Evolutionary conservation across 1,140 invertebrate species (phyloP).

Genomic region (Sinella curviseta): DNA sequence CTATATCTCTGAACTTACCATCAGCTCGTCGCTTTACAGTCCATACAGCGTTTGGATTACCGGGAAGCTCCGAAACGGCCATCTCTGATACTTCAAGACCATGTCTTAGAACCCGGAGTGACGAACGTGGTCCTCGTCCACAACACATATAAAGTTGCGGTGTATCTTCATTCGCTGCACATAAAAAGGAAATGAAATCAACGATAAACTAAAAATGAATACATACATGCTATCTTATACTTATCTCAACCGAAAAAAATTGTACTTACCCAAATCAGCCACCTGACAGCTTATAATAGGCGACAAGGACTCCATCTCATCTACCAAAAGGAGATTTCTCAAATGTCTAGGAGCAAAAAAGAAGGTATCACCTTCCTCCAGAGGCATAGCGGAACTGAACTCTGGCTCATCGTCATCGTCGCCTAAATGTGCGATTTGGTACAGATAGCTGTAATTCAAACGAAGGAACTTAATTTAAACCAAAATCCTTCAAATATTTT

Average conservation of each 20-base stretch:
- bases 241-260: neutral
- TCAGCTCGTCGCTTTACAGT: slow-evolving; percentile 94
- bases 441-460: slow-evolving; percentile 75
- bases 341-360: slow-evolving; percentile 94
- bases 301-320: slow-evolving; percentile 95
- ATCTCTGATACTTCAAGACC: slow-evolving; percentile 98
- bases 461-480: neutral
- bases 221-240: neutral
- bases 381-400: slow-evolving; percentile 96
- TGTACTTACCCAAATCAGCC: slow-evolving; percentile 57
- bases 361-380: slow-evolving; percentile 98
- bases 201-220: neutral
- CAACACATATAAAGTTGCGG: slow-evolving; percentile 96
- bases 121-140: slow-evolving; percentile 90
- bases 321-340: slow-evolving; percentile 94
- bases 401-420: slow-evolving; percentile 99
- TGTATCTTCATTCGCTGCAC: slow-evolving; percentile 95
- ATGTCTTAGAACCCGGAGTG: slow-evolving; percentile 88
- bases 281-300: slow-evolving; percentile 89
- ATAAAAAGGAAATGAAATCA: too few relatives aligned
- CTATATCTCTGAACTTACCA: too few relatives aligned
- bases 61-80: slow-evolving; percentile 98
- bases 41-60: slow-evolving; percentile 99
- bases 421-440: slow-evolving; percentile 98
- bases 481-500: too few relatives aligned